Evolutionary conservation across 1,140 invertebrate species (phyloP).

Genomic region (Cardiocondyla obscurior): DNA sequence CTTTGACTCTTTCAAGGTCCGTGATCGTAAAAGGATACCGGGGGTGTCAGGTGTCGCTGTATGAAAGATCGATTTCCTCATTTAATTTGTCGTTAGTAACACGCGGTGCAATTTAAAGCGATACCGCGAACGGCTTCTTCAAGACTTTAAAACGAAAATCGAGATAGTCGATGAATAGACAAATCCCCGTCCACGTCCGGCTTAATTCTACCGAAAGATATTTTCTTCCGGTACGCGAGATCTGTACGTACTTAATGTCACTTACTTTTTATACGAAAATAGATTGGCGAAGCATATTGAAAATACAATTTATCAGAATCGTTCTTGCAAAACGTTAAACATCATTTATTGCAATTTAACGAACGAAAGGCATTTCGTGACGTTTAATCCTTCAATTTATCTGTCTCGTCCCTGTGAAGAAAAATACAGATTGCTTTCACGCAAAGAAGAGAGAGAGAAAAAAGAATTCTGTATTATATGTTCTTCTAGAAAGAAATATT

Average conservation of each 20-base stretch:
- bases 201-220: neutral
- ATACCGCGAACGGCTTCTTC: neutral
- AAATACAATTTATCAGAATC: conserved; percentile 1
- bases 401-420: neutral
- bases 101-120: conserved; percentile 28
- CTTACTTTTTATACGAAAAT: neutral
- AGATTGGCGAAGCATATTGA: neutral
- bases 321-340: neutral
- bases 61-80: conserved; percentile 42
- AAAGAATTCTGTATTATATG: neutral
- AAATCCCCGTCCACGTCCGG: neutral
- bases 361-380: neutral
- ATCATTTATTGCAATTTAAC: conserved; percentile 26
- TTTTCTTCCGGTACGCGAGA: neutral
- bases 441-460: too few relatives aligned
- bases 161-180: neutral
- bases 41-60: conserved; percentile 12
- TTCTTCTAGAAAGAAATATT: neutral
- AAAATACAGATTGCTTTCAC: neutral
- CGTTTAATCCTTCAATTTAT: conserved; percentile 8
- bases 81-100: conserved; percentile 39
- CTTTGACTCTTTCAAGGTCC: neutral
- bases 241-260: neutral
- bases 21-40: conserved; percentile 11
- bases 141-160: neutral